Evolutionary conservation across 2,888 invertebrate species (phyloP), one percentile per base, ranked within the genome.

Genomic region (Platerodrilus igneus): DNA sequence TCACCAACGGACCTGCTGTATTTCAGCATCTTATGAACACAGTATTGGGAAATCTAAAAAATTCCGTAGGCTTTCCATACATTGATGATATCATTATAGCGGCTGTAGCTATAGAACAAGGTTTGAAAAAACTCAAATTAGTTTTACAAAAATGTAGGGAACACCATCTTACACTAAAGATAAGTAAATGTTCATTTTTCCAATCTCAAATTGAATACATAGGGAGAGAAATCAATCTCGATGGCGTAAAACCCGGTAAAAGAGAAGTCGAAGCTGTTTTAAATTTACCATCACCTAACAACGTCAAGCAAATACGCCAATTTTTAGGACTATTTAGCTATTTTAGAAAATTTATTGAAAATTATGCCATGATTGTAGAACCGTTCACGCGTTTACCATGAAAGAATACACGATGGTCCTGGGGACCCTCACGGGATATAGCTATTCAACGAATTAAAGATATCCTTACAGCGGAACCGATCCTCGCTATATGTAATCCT

Each of bases 151-250:
- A 9, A 23, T 41, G 37, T 10, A 19, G 32, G 26, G 20, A 37
- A 19, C 31, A 37, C 14, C 17, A 37, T 15, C 9, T 50, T 18
- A 47, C 48, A 3, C 16, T 52, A 22, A 44, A 41, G 9, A 32
- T 51, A 20, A 22, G 16, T n/a, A 51, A 50, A 29, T 53, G 48
- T 28, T 11, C n/a, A 11, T 53, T 52, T 30, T 31, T 50, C 4
- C 15, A 43, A 19, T 22, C 11, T 2, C 34, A 27, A 17, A 45
- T 52, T 10, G 44, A 38, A 6, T 53, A 50, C 34, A 33, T 52
- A 10, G 46, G 51, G 9, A 34, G 48, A 11, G 45, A 51, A 22
- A 49, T 51, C 33, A 17, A 28, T 10, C 31, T 19, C 5, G 29
- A 40, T 3, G 42, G 41, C 8, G 38, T 38, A 4, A 27, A 28